Base-by-base conservation (phyloP, 2,113 vertebrate genomes). In the Chlorocebus sabaeus region DNA sequence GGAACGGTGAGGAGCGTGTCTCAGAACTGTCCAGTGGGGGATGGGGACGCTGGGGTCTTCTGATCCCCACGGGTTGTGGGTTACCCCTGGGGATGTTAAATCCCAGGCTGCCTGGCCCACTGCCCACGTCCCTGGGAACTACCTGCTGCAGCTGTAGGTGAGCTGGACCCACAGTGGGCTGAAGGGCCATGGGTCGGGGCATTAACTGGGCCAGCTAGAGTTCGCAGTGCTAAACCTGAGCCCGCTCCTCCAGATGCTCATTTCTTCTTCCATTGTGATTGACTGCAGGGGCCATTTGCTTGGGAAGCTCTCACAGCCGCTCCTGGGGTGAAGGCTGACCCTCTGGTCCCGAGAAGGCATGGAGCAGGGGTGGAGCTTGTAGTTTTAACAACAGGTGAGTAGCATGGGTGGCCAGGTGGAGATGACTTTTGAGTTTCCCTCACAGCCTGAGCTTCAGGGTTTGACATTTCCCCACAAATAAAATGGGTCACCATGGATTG, bases 1-100 rank as follows among this genome's bases (percentile, higher is more conserved):
- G 68, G 75, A 68, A 27, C 6, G 0, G 0, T 0, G 1, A 38
- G 18, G 61, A 55, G 13, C 14, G 6, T 27, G 5, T 16, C 6
- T 52, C 40, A 38, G 90, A 50, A 43, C 1, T 27, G 78, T 23
- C 8, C 13, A 11, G 7, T 22, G 23, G 55, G 38, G 12, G 2
- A 0, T 1, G 32, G 43, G 78, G 35, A 61, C 14, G 27, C 11
- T 38, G 38, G 20, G 23, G 17, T 22, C 3, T 80, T 64, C 61
- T 64, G 61, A 64, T 64, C 12, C 61, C 61, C 25, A 0, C 6
- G 43, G 82, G 70, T 1, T 2, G 64, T 22, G 38, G 20, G 40
- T 16, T 17, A 7, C 23, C 38, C 27, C 10, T 6, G 38, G n/a
- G 40, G 25, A 10, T 3, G 0, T 30, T 23, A 32, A 30, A 20